A percentile compares a stretch with the other conserved stretches of the same genome.
These are phyloP conservation scores for Battus philenor DNA, from an alignment of 1,140 invertebrate species.

Conservation along the genomic window DNA sequence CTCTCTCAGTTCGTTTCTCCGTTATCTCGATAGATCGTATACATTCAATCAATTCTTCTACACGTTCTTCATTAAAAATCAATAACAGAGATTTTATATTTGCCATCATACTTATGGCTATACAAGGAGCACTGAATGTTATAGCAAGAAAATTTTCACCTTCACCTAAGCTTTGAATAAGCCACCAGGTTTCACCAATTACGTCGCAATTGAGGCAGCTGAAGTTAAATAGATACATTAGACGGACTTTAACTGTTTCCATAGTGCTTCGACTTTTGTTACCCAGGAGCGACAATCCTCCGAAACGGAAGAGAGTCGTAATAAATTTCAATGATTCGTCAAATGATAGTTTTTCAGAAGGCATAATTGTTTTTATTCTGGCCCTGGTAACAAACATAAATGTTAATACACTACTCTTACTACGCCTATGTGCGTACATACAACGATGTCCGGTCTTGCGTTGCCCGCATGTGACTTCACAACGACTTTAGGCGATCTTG, in stretches of 20 bases:
- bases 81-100: constrained; percentile 25
- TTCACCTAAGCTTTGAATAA: constrained; percentile 20
- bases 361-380: too few species aligned
- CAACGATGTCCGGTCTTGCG: too few species aligned
- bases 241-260: constrained; percentile 21
- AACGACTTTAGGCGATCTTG: too few species aligned
- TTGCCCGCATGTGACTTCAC: too few species aligned
- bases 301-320: constrained; percentile 16
- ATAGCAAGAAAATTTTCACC: constrained; percentile 28
- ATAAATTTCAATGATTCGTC: constrained; percentile 27
- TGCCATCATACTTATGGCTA: constrained; percentile 25
- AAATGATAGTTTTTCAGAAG: constrained; percentile 17
- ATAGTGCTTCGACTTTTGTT: constrained; percentile 17
- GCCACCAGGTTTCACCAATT: constrained; percentile 21
- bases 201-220: constrained; percentile 26
- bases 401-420: too few species aligned
- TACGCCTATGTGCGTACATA: too few species aligned
- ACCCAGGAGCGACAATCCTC: constrained; percentile 17
- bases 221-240: constrained; percentile 28
- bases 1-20: neutral
- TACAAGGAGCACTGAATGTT: constrained; percentile 33
- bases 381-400: too few species aligned
- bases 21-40: constrained; percentile 20
- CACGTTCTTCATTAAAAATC: constrained; percentile 24
- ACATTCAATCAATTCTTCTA: constrained; percentile 23